Evolutionary conservation across 2,888 invertebrate genomes (phyloP).

Genomic region (Cheilosia vulpina): DNA sequence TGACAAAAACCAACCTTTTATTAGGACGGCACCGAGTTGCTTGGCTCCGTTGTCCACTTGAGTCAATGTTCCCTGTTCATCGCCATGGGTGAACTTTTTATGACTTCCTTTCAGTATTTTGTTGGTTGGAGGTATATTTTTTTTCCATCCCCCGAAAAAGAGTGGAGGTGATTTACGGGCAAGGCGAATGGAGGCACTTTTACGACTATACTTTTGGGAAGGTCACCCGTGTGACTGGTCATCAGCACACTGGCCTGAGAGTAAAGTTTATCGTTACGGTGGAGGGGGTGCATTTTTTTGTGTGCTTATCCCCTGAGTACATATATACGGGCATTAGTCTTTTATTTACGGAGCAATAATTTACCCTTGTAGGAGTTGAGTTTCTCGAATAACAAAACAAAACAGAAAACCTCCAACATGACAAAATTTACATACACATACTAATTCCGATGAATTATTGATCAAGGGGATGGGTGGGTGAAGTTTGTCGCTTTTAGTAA

Average conservation of each 20-base stretch:
- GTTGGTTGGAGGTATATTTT: not conserved
- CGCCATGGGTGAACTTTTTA: conserved; percentile 42
- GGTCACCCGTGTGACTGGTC: conserved; percentile 53
- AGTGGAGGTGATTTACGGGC: conserved; percentile 52
- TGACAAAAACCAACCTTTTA: conserved; percentile 50
- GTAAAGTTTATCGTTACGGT: conserved; percentile 47
- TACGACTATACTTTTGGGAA: conserved; percentile 17
- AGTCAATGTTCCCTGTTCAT: conserved; percentile 29
- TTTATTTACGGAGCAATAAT: conserved; percentile 30
- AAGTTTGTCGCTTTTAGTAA: not conserved
- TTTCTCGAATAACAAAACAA: conserved; percentile 4
- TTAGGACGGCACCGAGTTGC: conserved; percentile 9
- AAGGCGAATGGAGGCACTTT: conserved; percentile 29
- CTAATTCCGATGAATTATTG: conserved; percentile 32
- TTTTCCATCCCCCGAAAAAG: not conserved
- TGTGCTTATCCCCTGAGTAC: not conserved
- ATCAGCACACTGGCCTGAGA: conserved; percentile 30
- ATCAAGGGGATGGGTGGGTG: not conserved
- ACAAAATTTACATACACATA: conserved; percentile 41
- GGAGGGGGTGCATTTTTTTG: not conserved
- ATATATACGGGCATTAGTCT: not conserved
- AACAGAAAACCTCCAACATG: conserved; percentile 11
- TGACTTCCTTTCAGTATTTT: conserved; percentile 13
- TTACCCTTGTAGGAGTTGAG: not conserved
- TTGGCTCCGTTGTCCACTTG: conserved; percentile 24